Evolutionary conservation across 2,888 invertebrate species (phyloP), one percentile per base, ranked within the genome.

Genomic region (Omphaloscelis lunosa): DNA sequence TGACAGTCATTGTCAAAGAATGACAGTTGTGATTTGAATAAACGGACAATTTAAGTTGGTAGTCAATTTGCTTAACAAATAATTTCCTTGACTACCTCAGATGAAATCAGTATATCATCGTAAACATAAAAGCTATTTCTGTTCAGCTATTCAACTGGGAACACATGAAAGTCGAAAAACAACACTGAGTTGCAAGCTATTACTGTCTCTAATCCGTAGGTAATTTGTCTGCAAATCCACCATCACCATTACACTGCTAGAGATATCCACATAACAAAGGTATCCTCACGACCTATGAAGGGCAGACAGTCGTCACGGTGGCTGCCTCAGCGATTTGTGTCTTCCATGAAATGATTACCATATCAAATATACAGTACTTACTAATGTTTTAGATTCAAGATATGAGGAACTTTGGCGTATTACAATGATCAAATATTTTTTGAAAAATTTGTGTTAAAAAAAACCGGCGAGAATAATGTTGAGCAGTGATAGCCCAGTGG

Each of bases 291-390:
- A 63, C 79, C 65, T 82, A 72, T 61, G 89, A 84, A 89, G 88
- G 89, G 88, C 84, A 85, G 86, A 81, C 88, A 79, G 79, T 9
- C 83, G 83, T 90, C 73, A 89, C 86, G 87, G 83, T 85, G 58
- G 68, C 29, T 68, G 78, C 53, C 45, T 39, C 72, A 76, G 69
- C 85, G 78, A 85, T 87, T 86, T 83, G 79, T 82, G 70, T 81
- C 77, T 86, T 86, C 88, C 84, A 66, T 72, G 85, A 84, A 82
- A 66, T 74, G 68, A 90, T 90, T 90, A 83, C 76, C 89, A 88
- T 90, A 80, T 76, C 79, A 84, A 88, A 84, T 74, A 65, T 71
- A 61, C 65, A n/a, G 72, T 27, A 72, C 66, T 63, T 71, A 77
- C 39, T 67, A 75, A 84, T 68, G 68, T 72, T 58, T 67, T 23